Evolutionary conservation across 2,888 invertebrate genomes (phyloP), one percentile per base, ranked within the genome.

Genomic region (Acleris literana): DNA sequence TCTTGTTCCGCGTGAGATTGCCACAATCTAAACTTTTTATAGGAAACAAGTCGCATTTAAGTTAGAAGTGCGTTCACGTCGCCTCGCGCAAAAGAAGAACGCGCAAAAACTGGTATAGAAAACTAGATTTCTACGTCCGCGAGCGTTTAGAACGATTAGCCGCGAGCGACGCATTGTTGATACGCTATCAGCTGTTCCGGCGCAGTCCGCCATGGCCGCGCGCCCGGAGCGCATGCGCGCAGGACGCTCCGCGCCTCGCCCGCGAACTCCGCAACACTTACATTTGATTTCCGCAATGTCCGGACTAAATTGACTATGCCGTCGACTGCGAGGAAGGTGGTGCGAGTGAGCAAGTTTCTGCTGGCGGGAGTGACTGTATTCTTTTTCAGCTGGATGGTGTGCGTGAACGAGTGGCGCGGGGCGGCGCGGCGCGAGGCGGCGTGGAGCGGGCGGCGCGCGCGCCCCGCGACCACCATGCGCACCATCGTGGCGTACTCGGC

Each of bases 401-500:
- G 86, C 76, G 87, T 92, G 69, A 87, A 78, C 73, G 87, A 90
- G 74, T 92, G 92, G 92, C 85, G 85, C 72, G 81, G 82, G 62
- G 80, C 83, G 69, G 80, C 79, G 22, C 87, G 88, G 88, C 78
- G 77, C 63, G 78, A 13, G 71, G 63, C 74, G 79, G 18, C 80
- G 73, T 22, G 74, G 68, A 3, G 71, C 68, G 22, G 33, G n/a
- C n/a, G n/a, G 51, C 20, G 72, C 22, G 70, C 16, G 66, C 72
- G 61, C 74, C 72, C 7, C 68, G 65, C 1, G 69, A 77, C 92
- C 33, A 92, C 92, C 67, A 93, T 94, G 86, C 90, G 90, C 76
- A 94, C 94, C 69, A 94, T 94, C 72, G 93, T 94, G 71, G 94
- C 93, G 20, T 94, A 94, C 83, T 94, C 94, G 43, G 93, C 93